phyloP scores from a whole-genome alignment of 2,888 invertebrate species.

The Himalopsyche japonica region DNA sequence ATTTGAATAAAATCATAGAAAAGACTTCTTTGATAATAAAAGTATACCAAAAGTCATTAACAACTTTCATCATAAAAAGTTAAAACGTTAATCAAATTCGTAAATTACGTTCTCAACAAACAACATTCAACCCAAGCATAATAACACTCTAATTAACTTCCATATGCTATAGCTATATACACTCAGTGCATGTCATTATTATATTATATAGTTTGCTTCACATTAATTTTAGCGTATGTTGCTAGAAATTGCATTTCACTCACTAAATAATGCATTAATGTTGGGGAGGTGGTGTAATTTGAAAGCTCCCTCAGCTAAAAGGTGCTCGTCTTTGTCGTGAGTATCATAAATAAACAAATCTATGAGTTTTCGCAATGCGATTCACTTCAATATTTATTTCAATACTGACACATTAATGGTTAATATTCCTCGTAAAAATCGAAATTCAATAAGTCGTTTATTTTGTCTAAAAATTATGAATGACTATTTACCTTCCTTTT shows the following conservation, averaged over 20 bases:
- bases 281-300: neutral
- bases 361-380: too few relatives aligned
- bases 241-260: neutral
- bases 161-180: neutral
- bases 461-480: too few relatives aligned
- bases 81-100: neutral
- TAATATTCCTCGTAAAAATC: too few relatives aligned
- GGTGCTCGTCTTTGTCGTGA: neutral
- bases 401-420: too few relatives aligned
- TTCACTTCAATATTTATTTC: too few relatives aligned
- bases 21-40: too few relatives aligned
- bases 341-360: neutral
- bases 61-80: neutral
- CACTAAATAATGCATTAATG: neutral
- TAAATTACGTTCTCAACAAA: neutral
- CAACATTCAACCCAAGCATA: neutral
- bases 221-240: neutral
- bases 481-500: too few relatives aligned
- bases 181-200: neutral
- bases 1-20: too few relatives aligned
- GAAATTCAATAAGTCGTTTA: too few relatives aligned
- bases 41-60: too few relatives aligned
- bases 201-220: neutral
- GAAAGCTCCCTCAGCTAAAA: neutral
- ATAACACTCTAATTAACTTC: neutral